Evolutionary conservation across 2,888 invertebrate genomes (phyloP), one percentile per base, ranked within the genome.

Genomic region (Meteorus colon): DNA sequence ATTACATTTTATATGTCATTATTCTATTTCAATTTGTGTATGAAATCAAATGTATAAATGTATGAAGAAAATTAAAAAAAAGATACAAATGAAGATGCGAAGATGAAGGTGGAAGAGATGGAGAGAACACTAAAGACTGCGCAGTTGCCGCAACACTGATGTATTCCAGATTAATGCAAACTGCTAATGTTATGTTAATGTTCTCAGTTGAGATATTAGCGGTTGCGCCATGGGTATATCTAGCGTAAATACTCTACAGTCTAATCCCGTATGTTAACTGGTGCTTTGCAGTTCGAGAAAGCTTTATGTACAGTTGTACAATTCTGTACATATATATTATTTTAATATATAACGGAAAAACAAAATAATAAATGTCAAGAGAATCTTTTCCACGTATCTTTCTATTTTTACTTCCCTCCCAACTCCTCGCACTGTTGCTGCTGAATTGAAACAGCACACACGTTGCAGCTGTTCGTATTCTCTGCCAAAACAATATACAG

Each of bases 161-260:
- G 82, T 84, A 86, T 82, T 82, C 79, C 31, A 81, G 80, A 85
- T 84, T 85, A 85, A 84, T 83, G 81, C 83, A 82, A 84, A 84
- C 81, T 77, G 81, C 82, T 84, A 84, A 86, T 82, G 82, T 83
- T 84, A 85, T 84, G 84, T 82, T 85, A 85, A 85, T 85, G 81
- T 78, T 77, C 77, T 79, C 78, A 68, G 79, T 78, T 70, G 77
- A 73, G 76, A 82, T 80, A 83, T 81, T 81, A 81, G 81, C 68
- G 81, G 79, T 79, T 71, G 68, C 76, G 65, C 69, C 68, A 69
- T 68, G 19, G 19, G 24, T 55, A 55, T 48, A 76, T 66, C 77
- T 80, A 77, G 73, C 79, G 80, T 83, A 83, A 84, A 85, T 83
- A 82, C 81, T 70, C 77, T 60, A 72, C 68, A 73, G 82, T 79